These are phyloP conservation scores for Aix galericulata DNA, from an alignment of 2,113 vertebrate species.

Conservation along the genomic window DNA sequence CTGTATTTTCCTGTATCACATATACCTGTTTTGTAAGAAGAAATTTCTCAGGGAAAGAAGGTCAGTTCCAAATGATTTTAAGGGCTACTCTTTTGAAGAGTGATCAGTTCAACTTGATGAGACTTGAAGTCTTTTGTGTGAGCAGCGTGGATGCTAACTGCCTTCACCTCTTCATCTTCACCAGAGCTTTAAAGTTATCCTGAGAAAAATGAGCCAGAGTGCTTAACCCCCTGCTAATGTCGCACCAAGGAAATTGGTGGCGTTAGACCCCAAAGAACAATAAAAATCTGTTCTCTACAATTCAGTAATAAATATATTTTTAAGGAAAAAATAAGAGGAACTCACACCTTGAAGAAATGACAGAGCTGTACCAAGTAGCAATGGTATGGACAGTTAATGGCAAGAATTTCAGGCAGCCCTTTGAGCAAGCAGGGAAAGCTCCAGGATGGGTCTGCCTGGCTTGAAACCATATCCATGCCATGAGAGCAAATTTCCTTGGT, in stretches of 20 bases:
- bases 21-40: neutral
- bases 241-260: neutral
- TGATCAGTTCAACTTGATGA: neutral
- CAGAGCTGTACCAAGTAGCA: neutral
- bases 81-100: neutral
- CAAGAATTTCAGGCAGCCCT: neutral
- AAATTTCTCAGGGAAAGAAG: neutral
- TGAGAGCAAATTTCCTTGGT: neutral
- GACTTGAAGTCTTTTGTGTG: neutral
- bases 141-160: neutral
- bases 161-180: neutral
- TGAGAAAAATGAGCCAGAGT: neutral
- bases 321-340: neutral
- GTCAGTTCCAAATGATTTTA: neutral
- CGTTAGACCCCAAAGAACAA: neutral
- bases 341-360: neutral
- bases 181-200: neutral
- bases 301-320: neutral
- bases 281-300: neutral
- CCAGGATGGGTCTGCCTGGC: neutral
- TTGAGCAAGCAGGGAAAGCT: neutral
- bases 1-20: neutral
- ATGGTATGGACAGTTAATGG: neutral
- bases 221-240: neutral
- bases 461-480: neutral